Conservation (phyloP, 2,797 vertebrate genomes). For the Synaphobranchus kaupii region DNA sequence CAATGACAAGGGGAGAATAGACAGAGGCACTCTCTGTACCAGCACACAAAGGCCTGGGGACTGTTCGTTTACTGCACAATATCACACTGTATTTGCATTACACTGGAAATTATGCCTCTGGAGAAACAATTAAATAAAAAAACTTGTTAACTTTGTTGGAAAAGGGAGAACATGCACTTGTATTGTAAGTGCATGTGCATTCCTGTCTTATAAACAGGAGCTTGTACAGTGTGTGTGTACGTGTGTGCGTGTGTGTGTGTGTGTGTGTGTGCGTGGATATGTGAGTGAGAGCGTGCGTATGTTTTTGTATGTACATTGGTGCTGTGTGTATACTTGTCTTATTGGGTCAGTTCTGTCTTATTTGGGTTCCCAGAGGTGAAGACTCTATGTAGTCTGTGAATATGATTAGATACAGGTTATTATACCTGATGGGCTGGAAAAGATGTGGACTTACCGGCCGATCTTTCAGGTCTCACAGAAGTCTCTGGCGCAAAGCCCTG, state of each 20-base stretch:
- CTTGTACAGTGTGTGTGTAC: not conserved
- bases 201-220: not conserved
- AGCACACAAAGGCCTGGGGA: not conserved
- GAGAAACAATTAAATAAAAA: not conserved
- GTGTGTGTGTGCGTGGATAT: too few relatives aligned
- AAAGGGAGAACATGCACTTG: not conserved
- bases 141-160: not conserved
- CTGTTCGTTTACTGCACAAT: not conserved
- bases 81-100: not conserved
- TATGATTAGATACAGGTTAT: not conserved
- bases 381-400: too few relatives aligned
- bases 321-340: not conserved
- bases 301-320: not conserved
- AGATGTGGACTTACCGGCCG: slow-evolving; percentile 63
- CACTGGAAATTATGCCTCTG: not conserved
- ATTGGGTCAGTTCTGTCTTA: not conserved
- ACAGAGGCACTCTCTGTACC: not conserved
- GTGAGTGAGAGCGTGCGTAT: too few relatives aligned
- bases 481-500: slow-evolving; percentile 78
- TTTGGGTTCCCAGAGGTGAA: too few relatives aligned
- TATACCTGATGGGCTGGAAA: not conserved
- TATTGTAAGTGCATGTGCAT: not conserved
- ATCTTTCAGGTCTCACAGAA: slow-evolving; percentile 54
- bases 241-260: too few relatives aligned
- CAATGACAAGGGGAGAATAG: not conserved